A percentile compares a stretch with the other conserved stretches of the same genome.
These are phyloP conservation scores for Oryzaephilus surinamensis DNA, from an alignment of 1,140 invertebrate genomes.

Conservation along the genomic window DNA sequence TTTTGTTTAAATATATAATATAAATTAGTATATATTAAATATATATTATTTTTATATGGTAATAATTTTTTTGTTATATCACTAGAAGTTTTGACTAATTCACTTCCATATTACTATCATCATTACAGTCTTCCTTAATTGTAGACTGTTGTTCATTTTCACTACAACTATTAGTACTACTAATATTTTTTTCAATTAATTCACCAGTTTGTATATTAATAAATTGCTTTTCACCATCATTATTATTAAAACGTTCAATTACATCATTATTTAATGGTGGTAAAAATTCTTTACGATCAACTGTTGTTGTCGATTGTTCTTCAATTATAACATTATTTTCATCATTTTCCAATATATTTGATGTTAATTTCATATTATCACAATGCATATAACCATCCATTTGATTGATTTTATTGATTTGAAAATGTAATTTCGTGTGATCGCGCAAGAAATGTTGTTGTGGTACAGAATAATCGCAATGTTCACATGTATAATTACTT, in stretches of 20 bases:
- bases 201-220: constrained; percentile 47
- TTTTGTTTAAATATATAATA: neutral
- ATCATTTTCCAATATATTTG: constrained; percentile 32
- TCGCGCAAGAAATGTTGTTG: constrained; percentile 69
- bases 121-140: constrained; percentile 7
- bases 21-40: neutral
- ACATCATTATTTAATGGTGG: constrained; percentile 20
- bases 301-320: constrained; percentile 33
- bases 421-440: constrained; percentile 71
- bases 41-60: constrained; percentile 3
- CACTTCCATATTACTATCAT: constrained; percentile 9
- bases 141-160: constrained; percentile 4
- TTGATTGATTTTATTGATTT: constrained; percentile 41
- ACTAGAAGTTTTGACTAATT: constrained; percentile 26
- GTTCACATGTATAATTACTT: constrained; percentile 58
- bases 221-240: constrained; percentile 40
- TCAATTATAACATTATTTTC: constrained; percentile 35
- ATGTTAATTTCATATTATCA: constrained; percentile 39
- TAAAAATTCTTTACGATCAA: constrained; percentile 21
- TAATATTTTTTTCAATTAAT: constrained; percentile 17
- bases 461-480: constrained; percentile 72
- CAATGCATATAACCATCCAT: constrained; percentile 51
- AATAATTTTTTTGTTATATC: neutral
- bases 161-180: constrained; percentile 13
- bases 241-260: constrained; percentile 28